Evolutionary conservation across 1,140 invertebrate species (phyloP), one percentile per base, ranked within the genome.

Genomic region (Diachasmimorpha longicaudata): DNA sequence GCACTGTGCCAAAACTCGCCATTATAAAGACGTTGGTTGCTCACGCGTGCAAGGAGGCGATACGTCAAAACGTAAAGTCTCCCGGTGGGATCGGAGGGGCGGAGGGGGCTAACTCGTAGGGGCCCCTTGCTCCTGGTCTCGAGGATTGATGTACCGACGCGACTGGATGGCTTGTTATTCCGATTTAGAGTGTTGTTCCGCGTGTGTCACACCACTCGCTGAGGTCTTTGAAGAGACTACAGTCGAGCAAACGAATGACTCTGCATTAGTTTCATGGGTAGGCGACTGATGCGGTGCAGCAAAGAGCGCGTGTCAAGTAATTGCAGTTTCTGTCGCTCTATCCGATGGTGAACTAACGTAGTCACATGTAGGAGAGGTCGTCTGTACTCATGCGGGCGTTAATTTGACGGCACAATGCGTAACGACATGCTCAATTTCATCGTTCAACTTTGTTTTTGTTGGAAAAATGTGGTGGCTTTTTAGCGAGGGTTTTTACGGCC

Each of bases 81-180:
- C 37, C 9, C 16, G 73, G 77, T 81, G 82, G 85, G 84, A 80
- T 78, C 81, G 79, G 77, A n/a, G 77, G 76, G 77, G 79, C 25
- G 21, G 36, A 11, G 31, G 69, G 11, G 46, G 42, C 9, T 25
- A 8, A 11, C 14, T 25, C 21, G 58, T 63, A 2, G 23, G 19
- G 58, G 58, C 58, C 23, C 19, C 14, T 10, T 25, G 58, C 19
- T 63, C 8, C 19, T 63, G 23, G 23, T 39, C 21, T 31, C 31
- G 58, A 63, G 58, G 84, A 86, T 85, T 83, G 82, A 85, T 86
- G 85, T 85, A 79, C 75, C 79, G 79, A 77, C 80, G 81, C 82
- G 79, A 83, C 81, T 79, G 80, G 79, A 84, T 80, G 81, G 80
- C 84, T 86, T 85, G 85, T 86, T 86, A 86, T 84, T 83, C 82